Conservation (phyloP, 2,888 invertebrate species). For the Malthinus seriepunctatus region DNA sequence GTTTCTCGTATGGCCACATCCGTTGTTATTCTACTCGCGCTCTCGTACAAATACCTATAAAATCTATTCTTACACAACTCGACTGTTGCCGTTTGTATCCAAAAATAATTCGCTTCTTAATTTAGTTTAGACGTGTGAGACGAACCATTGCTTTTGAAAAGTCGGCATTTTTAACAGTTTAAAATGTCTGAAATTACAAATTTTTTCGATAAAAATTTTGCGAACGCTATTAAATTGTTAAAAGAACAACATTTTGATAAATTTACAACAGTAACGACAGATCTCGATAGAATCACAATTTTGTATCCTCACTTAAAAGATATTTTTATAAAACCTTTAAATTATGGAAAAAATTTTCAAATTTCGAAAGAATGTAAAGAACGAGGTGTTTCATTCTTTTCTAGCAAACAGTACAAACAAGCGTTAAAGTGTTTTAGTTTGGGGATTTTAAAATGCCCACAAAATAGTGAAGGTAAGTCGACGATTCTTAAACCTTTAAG, state of each 20-base stretch:
- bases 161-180: background rate
- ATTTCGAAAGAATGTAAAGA: constrained; percentile 68
- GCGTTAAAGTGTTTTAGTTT: constrained; percentile 73
- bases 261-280: constrained; percentile 65
- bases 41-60: too few species aligned
- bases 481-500: background rate
- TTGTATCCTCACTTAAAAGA: constrained; percentile 55
- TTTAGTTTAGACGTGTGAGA: too few species aligned
- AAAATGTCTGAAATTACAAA: constrained; percentile 10
- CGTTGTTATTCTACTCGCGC: too few species aligned
- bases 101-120: constrained; percentile 7
- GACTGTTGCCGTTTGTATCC: background rate
- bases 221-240: constrained; percentile 4
- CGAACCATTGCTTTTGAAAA: background rate
- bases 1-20: too few species aligned
- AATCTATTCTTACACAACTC: too few species aligned
- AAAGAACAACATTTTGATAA: constrained; percentile 6
- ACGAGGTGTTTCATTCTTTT: constrained; percentile 74
- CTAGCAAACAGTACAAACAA: constrained; percentile 67
- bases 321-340: constrained; percentile 47
- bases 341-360: constrained; percentile 60
- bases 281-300: constrained; percentile 68
- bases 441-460: constrained; percentile 69
- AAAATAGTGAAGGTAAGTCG: constrained; percentile 62
- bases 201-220: constrained; percentile 14